Conservation (phyloP, 30 jellyfish, hydroid and myxozoan genomes). For the Turritopsis rubra region DNA sequence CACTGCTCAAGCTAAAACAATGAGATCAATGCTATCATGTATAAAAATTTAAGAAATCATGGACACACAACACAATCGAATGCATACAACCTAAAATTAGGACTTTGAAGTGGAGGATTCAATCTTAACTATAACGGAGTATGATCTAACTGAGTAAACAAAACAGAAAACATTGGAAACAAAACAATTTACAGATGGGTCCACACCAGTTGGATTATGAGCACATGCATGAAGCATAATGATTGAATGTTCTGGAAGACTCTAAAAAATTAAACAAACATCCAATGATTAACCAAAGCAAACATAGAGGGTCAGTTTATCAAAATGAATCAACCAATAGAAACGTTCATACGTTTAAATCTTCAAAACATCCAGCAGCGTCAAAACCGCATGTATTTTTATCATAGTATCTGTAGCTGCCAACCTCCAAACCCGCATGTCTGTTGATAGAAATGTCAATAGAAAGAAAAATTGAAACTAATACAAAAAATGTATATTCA, state of each 20-base stretch:
- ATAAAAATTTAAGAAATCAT: not conserved
- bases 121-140: no score
- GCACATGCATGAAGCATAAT: slow-evolving; percentile 96
- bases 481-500: not conserved
- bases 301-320: no score
- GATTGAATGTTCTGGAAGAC: slow-evolving; percentile 62
- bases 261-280: slow-evolving; percentile 27
- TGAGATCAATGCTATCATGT: not conserved
- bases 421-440: slow-evolving; percentile 77
- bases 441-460: slow-evolving; percentile 31
- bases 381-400: slow-evolving; percentile 82
- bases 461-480: not conserved
- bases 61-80: not conserved
- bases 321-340: not conserved
- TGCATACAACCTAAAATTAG: no score
- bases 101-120: no score
- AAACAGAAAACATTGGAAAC: not conserved
- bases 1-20: slow-evolving; percentile 85
- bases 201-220: slow-evolving; percentile 99
- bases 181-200: slow-evolving; percentile 71
- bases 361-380: slow-evolving; percentile 77
- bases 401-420: slow-evolving; percentile 67
- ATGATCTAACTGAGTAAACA: no score
- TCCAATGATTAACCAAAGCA: not conserved
- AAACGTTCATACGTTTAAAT: slow-evolving; percentile 43